These are phyloP conservation scores for Otolemur garnettii DNA, from an alignment of 2,113 vertebrate species.

Conservation along the genomic window DNA sequence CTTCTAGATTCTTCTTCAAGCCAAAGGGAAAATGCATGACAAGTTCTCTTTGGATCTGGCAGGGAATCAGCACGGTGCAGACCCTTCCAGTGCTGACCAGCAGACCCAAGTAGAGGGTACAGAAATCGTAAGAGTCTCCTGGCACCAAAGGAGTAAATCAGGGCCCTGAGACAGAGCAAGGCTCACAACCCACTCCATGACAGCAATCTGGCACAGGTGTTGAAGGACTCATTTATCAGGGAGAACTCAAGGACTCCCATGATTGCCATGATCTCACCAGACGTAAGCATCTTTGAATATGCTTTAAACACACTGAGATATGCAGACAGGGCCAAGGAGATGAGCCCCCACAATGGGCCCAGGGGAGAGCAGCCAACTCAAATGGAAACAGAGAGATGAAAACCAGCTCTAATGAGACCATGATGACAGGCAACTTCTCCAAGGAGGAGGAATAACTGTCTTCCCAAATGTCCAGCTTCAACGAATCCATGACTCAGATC, in stretches of 20 bases:
- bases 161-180: slow-evolving; percentile 97
- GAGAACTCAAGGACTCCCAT: slow-evolving; percentile 97
- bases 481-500: slow-evolving; percentile 87
- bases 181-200: slow-evolving; percentile 97
- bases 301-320: slow-evolving; percentile 98
- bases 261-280: slow-evolving; percentile 99
- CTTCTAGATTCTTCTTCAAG: slow-evolving; percentile 95
- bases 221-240: slow-evolving; percentile 98
- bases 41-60: slow-evolving; percentile 98
- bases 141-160: slow-evolving; percentile 98
- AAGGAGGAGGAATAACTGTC: slow-evolving; percentile 88
- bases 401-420: slow-evolving; percentile 50
- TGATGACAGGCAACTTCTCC: slow-evolving; percentile 63
- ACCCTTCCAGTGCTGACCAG: slow-evolving; percentile 94
- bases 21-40: slow-evolving; percentile 90
- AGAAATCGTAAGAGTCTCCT: slow-evolving; percentile 98
- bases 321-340: slow-evolving; percentile 94
- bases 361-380: slow-evolving; percentile 80
- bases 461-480: slow-evolving; percentile 86
- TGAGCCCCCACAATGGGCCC: slow-evolving; percentile 85
- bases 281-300: slow-evolving; percentile 96
- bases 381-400: slow-evolving; percentile 87
- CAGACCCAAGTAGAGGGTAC: slow-evolving; percentile 95
- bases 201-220: slow-evolving; percentile 98
- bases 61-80: slow-evolving; percentile 97